These are phyloP conservation scores for Poecilia picta DNA, from an alignment of 2,797 vertebrate genomes.

Conservation along the genomic window DNA sequence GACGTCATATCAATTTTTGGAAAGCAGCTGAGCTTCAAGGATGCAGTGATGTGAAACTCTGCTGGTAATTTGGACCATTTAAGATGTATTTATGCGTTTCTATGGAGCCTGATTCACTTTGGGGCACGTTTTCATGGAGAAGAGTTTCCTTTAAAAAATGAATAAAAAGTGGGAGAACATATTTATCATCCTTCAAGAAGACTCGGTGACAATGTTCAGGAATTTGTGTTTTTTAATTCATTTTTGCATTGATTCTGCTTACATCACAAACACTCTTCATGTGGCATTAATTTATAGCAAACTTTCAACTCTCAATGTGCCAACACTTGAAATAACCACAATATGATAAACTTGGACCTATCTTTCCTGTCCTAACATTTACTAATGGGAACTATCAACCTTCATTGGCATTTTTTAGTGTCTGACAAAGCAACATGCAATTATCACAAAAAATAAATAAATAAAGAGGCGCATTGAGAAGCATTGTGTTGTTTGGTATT, in stretches of 20 bases:
- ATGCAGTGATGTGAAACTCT: background rate
- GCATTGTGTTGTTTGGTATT: background rate
- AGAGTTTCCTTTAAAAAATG: background rate
- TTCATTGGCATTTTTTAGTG: background rate
- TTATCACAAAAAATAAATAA: background rate
- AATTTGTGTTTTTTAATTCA: background rate
- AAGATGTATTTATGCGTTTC: no score
- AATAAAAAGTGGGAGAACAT: background rate
- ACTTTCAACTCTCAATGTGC: background rate
- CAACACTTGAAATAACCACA: background rate
- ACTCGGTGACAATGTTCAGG: background rate
- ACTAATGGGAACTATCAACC: background rate
- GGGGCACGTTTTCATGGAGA: background rate
- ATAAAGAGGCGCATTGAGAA: no score
- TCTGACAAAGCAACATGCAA: background rate
- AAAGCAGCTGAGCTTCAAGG: background rate
- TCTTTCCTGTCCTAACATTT: background rate
- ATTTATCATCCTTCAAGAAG: background rate
- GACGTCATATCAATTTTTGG: background rate
- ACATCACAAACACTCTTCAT: background rate
- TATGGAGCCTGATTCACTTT: background rate
- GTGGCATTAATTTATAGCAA: background rate
- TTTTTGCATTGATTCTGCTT: background rate
- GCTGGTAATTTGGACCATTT: background rate
- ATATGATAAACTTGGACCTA: background rate